Evolutionary conservation across 1,140 invertebrate genomes (phyloP), one percentile per base, ranked within the genome.

Genomic region (Zelostemma sp.): DNA sequence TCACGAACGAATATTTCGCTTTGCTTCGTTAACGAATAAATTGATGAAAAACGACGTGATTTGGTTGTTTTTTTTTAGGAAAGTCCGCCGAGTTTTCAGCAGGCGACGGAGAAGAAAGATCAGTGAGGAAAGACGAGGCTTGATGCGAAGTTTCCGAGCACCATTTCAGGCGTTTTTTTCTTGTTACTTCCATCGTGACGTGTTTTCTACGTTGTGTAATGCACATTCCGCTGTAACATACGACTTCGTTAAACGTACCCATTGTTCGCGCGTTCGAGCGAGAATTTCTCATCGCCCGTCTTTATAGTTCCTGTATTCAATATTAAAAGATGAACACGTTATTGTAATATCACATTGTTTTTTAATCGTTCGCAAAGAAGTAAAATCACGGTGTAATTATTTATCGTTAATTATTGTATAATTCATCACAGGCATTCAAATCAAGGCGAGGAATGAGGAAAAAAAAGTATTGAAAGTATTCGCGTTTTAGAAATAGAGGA

Each of bases 71-170:
- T 25, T 25, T 25, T 25, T 25, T 25, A 93, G 91, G 92, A 93
- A 83, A 90, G 91, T 80, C 92, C 91, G 51, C 92, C 92, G 68
- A 91, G 88, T 75, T 93, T 93, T 84, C 88, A 91, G 59, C 85
- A 89, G 68, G 87, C 88, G 21, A 88, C 86, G 5, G 84, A 84
- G 45, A 90, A 88, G 74, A 86, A 88, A 64, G 82, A 88, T 58
- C 88, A 89, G 74, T 85, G 76, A 80, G 75, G 15, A 19, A 40
- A 14, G 11, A 38, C 46, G 15, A 0, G 25, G 21, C 19, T 18
- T 46, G 18, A 4, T 21, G 14, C 40, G 16, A 43, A 38, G 14
- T 4, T 11, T 4, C 14, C 2, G 35, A 38, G 9, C 35, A 38
- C 35, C 35, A 38, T 38, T 11, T 4, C 35, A 38, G 9, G 9